Evolutionary conservation across 1,140 invertebrate species (phyloP).

Genomic region (Hylaeus anthracinus): DNA sequence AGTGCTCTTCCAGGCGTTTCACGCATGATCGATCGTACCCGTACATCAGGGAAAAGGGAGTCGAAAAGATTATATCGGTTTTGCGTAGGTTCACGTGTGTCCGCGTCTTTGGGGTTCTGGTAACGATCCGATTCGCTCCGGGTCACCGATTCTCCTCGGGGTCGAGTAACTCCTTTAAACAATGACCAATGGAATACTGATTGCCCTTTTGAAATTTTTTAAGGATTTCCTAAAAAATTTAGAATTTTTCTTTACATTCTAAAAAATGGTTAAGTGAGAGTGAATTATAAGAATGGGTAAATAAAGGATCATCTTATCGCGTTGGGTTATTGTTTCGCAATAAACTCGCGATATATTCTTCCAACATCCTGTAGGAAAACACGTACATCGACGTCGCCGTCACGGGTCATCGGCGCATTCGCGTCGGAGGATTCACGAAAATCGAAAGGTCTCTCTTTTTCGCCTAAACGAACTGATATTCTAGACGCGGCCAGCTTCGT

Average conservation of each 20-base stretch:
- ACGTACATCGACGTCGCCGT: background rate
- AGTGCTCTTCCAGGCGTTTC: slow-evolving; percentile 52
- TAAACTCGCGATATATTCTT: too few relatives aligned
- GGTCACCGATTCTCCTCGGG: background rate
- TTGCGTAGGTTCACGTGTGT: background rate
- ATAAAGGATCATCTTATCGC: too few relatives aligned
- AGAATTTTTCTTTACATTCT: too few relatives aligned
- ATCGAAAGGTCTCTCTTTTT: slow-evolving; percentile 30
- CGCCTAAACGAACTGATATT: slow-evolving; percentile 69
- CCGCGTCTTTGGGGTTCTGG: background rate
- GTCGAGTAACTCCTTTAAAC: background rate
- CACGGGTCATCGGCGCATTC: background rate
- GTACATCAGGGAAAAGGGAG: slow-evolving; percentile 29
- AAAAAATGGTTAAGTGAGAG: too few relatives aligned
- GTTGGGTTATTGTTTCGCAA: too few relatives aligned
- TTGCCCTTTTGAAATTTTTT: too few relatives aligned
- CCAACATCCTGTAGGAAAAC: background rate
- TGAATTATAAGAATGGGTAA: too few relatives aligned
- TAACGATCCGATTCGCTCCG: slow-evolving; percentile 23
- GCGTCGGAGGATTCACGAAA: slow-evolving; percentile 12
- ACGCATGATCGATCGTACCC: slow-evolving; percentile 60
- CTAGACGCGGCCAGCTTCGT: slow-evolving; percentile 68
- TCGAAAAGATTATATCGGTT: slow-evolving; percentile 31
- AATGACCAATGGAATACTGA: too few relatives aligned
- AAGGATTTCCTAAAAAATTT: too few relatives aligned